phyloP scores from a whole-genome alignment of 2,797 vertebrate species.

The Buceros bicornis region DNA sequence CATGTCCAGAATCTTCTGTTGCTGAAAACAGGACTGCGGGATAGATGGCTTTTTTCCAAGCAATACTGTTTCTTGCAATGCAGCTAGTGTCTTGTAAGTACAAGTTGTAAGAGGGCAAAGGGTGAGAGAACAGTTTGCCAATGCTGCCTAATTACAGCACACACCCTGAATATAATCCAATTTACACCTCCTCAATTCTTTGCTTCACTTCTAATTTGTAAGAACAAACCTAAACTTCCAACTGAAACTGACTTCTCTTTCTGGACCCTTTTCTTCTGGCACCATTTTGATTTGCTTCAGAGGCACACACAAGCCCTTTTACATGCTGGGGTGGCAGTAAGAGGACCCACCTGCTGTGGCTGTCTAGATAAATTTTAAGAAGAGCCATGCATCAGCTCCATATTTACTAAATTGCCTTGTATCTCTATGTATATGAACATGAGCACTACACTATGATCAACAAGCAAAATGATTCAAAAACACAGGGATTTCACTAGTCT shows the following conservation, averaged over 20 bases:
- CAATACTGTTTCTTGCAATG: neutral
- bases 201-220: neutral
- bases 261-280: neutral
- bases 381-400: neutral
- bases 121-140: neutral
- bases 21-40: neutral
- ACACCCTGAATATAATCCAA: neutral
- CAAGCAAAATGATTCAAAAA: neutral
- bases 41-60: neutral
- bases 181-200: neutral
- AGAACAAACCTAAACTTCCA: neutral
- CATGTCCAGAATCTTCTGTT: neutral
- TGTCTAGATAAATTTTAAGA: neutral
- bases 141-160: neutral
- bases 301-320: neutral
- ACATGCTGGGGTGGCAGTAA: neutral
- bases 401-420: neutral
- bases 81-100: neutral
- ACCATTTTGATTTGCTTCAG: neutral
- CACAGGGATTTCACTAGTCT: neutral
- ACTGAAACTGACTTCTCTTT: neutral
- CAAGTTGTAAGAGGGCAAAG: neutral
- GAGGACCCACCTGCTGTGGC: neutral
- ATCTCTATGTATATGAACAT: neutral
- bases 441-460: neutral